These are phyloP conservation scores for Aphis gossypii DNA, from an alignment of 1,140 invertebrate species.

Conservation along the genomic window DNA sequence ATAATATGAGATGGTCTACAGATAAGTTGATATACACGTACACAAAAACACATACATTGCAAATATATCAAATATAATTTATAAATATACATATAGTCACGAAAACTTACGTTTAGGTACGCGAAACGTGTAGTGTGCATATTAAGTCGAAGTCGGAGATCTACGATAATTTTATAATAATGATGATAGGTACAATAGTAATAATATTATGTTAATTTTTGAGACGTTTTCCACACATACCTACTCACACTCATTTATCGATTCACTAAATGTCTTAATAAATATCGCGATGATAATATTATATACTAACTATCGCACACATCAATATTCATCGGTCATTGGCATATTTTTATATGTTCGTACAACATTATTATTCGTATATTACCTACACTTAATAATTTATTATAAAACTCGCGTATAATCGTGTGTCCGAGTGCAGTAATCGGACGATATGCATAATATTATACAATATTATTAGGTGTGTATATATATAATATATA, in stretches of 20 bases:
- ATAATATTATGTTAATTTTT: neutral
- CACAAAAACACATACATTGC: neutral
- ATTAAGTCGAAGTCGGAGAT: neutral
- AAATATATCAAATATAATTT: neutral
- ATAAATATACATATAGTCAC: neutral
- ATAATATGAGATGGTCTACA: neutral
- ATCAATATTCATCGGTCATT: neutral
- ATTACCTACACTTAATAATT: neutral
- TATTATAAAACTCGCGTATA: neutral
- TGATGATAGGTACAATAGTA: neutral
- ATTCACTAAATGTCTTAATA: neutral
- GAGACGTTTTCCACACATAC: neutral
- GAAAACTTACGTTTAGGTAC: neutral
- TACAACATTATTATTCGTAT: neutral
- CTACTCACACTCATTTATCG: too few species aligned
- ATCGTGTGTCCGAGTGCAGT: neutral
- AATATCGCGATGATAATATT: neutral
- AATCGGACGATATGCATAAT: conserved; percentile 34
- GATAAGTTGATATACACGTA: neutral
- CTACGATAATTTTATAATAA: neutral
- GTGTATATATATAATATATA: neutral
- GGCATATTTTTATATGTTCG: neutral
- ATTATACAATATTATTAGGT: neutral
- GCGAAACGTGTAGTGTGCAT: neutral
- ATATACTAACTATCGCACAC: neutral